phyloP scores from a whole-genome alignment of 2,888 invertebrate genomes.

The Phrixothrix hirtus region DNA sequence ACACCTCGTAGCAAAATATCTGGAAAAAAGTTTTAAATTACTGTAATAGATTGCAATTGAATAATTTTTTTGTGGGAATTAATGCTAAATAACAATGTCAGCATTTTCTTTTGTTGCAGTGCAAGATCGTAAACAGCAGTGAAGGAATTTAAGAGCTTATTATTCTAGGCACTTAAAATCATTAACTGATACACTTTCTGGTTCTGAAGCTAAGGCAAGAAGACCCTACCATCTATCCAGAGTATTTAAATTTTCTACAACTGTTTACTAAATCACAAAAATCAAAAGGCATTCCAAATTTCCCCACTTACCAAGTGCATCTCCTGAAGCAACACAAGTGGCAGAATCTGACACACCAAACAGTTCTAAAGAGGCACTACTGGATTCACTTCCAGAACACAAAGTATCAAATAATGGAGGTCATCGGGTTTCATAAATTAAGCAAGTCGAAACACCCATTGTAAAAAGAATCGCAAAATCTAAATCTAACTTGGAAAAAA shows the following conservation, averaged over 20 bases:
- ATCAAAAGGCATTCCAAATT: no score
- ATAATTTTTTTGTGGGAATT: no score
- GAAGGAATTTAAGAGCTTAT: constrained; percentile 55
- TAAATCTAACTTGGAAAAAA: not conserved
- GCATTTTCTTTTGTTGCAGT: no score
- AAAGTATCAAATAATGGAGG: no score
- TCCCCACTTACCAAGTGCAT: no score
- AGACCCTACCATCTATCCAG: constrained; percentile 57
- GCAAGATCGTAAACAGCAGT: constrained; percentile 50
- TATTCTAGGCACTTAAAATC: constrained; percentile 47
- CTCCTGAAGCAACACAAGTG: no score
- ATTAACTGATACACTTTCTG: constrained; percentile 41
- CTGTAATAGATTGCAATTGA: no score
- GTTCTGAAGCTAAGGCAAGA: constrained; percentile 34
- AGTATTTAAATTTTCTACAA: constrained; percentile 54
- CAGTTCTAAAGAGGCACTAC: constrained; percentile 71
- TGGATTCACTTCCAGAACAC: not conserved
- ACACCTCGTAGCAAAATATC: no score
- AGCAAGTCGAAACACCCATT: not conserved
- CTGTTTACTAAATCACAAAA: constrained; percentile 49
- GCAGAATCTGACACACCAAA: constrained; percentile 73
- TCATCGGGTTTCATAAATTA: not conserved
- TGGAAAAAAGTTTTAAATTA: no score
- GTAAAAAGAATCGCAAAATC: not conserved
- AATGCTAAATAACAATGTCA: no score